Percentiles rank a stretch among this genome's conserved stretches.
Evolutionary conservation across 2,888 invertebrate genomes (phyloP).

Genomic region (Megaustenia siamemsis): DNA sequence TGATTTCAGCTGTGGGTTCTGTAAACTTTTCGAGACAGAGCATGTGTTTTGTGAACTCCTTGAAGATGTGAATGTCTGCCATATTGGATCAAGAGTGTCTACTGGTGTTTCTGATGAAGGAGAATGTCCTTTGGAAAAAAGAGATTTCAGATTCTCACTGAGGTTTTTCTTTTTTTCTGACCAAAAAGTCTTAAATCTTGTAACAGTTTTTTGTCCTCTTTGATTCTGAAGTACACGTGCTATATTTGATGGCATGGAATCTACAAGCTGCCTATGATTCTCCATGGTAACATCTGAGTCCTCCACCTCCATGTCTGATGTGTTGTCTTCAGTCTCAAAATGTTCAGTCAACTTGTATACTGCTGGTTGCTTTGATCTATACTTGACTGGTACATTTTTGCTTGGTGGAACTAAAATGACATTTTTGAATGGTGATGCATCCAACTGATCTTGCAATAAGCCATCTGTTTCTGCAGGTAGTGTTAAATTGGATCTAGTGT

Average conservation of each 20-base stretch:
- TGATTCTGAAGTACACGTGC: neutral
- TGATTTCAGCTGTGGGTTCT: neutral
- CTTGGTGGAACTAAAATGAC: slow-evolving; percentile 39
- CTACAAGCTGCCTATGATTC: neutral
- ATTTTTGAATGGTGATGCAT: slow-evolving; percentile 45
- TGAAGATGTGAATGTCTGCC: slow-evolving; percentile 16
- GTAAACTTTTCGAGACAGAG: neutral
- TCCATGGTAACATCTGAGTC: neutral
- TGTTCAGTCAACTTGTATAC: neutral
- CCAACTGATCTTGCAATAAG: neutral
- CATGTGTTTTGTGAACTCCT: neutral
- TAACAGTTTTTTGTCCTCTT: neutral
- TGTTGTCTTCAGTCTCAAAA: neutral
- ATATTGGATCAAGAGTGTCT: neutral
- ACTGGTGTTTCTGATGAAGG: neutral
- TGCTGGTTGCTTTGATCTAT: neutral
- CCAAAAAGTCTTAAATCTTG: slow-evolving; percentile 45
- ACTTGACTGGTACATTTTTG: neutral
- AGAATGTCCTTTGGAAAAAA: slow-evolving; percentile 26
- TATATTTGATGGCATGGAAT: neutral
- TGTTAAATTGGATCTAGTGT: no score
- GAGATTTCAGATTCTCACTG: slow-evolving; percentile 36
- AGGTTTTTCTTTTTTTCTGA: slow-evolving; percentile 39
- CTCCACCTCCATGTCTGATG: slow-evolving; percentile 44
- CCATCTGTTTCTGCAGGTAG: neutral